These are phyloP conservation scores for Acronicta aceris DNA, from an alignment of 2,888 invertebrate species.

Conservation along the genomic window DNA sequence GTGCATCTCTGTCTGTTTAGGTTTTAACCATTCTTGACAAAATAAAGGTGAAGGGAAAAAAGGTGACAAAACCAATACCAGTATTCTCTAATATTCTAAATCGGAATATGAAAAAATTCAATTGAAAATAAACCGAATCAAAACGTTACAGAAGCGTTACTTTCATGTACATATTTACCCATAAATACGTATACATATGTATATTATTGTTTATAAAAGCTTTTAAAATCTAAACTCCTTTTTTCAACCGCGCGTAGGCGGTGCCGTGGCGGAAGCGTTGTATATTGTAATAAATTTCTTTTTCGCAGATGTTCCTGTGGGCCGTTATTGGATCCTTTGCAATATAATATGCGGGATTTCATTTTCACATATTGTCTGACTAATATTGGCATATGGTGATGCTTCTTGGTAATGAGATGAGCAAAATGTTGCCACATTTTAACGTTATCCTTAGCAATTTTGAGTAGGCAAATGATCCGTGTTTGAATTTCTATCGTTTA, in stretches of 20 bases:
- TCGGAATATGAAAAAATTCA: no score
- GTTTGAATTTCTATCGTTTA: conserved; percentile 6
- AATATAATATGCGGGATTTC: conserved; percentile 81
- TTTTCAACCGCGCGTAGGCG: conserved; percentile 26
- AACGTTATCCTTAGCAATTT: conserved; percentile 6
- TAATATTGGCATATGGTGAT: conserved; percentile 61
- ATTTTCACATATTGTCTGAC: conserved; percentile 77
- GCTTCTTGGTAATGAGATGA: conserved; percentile 51
- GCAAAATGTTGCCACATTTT: conserved; percentile 19
- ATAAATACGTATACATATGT: no score
- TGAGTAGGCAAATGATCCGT: neutral
- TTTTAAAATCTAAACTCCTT: no score
- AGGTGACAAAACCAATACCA: no score
- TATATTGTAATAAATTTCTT: conserved; percentile 76
- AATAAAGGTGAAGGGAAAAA: no score
- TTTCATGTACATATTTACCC: no score
- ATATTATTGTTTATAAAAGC: no score
- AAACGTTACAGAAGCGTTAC: no score
- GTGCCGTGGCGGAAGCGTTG: conserved; percentile 31
- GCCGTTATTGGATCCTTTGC: conserved; percentile 82
- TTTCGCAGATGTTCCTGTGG: conserved; percentile 77
- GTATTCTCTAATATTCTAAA: no score
- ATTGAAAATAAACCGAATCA: no score
- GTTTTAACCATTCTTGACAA: no score
- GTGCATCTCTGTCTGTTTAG: no score